Conservation (phyloP, 2,797 vertebrate species). For the Myotis planiceps region DNA sequence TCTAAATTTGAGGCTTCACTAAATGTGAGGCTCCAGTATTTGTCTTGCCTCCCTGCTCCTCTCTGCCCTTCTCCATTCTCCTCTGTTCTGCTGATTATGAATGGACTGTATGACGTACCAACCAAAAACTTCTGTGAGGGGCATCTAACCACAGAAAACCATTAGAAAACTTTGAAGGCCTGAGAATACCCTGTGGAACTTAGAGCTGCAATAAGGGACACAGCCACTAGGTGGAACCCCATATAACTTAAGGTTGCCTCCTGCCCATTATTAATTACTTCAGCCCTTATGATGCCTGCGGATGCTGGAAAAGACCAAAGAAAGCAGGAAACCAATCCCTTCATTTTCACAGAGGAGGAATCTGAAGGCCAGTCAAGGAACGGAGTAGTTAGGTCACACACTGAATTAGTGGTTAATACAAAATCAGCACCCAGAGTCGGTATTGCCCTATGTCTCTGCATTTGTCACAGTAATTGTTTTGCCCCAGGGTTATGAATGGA, state of each 20-base stretch:
- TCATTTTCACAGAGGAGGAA: not conserved
- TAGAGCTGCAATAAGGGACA: not conserved
- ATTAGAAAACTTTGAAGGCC: not conserved
- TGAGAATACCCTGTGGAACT: not conserved
- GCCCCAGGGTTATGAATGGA: not conserved
- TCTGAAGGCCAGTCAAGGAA: not conserved
- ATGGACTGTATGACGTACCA: not conserved
- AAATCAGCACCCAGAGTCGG: not conserved
- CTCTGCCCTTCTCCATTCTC: not conserved
- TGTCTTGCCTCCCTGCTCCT: not conserved
- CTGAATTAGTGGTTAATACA: not conserved
- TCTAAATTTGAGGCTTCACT: slow-evolving; percentile 6
- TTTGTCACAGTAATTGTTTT: not conserved
- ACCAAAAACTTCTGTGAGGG: not conserved
- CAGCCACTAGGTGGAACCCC: slow-evolving; percentile 57
- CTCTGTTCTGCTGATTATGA: not conserved
- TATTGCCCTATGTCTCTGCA: not conserved
- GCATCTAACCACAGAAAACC: not conserved
- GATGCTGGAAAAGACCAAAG: not conserved
- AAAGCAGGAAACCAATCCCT: not conserved
- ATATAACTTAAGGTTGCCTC: not conserved
- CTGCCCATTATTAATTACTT: not conserved
- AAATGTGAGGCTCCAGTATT: not conserved
- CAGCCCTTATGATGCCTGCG: not conserved
- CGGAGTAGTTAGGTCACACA: not conserved